These are phyloP conservation scores for Leptinotarsa texana DNA, from an alignment of 1,140 invertebrate species.

Conservation along the genomic window DNA sequence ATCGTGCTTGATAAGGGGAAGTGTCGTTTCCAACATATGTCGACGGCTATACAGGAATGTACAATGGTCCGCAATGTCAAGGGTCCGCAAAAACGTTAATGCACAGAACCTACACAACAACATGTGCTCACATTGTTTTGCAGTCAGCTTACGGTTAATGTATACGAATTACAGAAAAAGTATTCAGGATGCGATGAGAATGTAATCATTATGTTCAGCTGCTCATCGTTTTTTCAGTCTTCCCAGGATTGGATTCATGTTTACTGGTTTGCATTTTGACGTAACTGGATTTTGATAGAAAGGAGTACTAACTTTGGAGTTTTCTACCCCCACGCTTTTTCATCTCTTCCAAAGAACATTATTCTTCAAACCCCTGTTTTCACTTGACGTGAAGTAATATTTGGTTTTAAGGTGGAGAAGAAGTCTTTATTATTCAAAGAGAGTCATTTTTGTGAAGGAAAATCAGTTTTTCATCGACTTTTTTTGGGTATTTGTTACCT, in stretches of 20 bases:
- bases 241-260: neutral
- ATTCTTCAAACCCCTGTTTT: too few relatives aligned
- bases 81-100: constrained; percentile 5
- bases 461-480: too few relatives aligned
- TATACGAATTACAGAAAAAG: neutral
- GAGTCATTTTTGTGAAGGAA: too few relatives aligned
- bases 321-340: too few relatives aligned
- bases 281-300: too few relatives aligned
- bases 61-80: neutral
- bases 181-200: neutral
- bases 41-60: neutral
- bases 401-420: too few relatives aligned
- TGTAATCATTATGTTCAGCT: neutral
- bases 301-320: too few relatives aligned
- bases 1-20: neutral
- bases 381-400: too few relatives aligned
- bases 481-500: too few relatives aligned
- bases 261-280: too few relatives aligned
- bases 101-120: neutral
- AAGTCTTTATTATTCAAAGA: too few relatives aligned
- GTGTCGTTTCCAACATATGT: neutral
- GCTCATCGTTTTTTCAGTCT: neutral
- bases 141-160: neutral
- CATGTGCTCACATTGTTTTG: constrained; percentile 1
- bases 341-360: too few relatives aligned